Evolutionary conservation across 64 coral and sea anemone species (phyloP).

Genomic region (Pocillopora verrucosa): DNA sequence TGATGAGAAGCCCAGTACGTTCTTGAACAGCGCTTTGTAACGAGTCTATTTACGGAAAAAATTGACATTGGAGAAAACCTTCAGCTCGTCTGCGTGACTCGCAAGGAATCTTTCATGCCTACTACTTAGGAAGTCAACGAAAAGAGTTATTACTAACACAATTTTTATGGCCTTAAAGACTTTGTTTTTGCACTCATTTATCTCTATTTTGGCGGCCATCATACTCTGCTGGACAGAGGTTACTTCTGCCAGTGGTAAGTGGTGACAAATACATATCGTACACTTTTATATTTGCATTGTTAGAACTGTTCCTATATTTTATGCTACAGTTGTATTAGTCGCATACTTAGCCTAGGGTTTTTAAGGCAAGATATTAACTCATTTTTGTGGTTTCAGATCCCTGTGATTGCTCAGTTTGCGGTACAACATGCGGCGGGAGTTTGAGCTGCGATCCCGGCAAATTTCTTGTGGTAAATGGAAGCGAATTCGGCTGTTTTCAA

Average conservation of each 20-base stretch:
- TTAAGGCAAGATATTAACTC: not conserved
- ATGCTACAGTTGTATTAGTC: not conserved
- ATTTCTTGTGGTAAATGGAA: conserved; percentile 58
- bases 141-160: not conserved
- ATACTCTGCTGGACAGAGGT: not conserved
- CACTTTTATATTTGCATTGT: not conserved
- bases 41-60: not conserved
- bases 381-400: conserved; percentile 22
- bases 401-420: conserved; percentile 68
- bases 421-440: conserved; percentile 48
- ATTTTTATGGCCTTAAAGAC: conserved; percentile 7
- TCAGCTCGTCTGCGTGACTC: not conserved
- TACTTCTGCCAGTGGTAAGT: conserved; percentile 20
- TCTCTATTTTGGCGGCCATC: not conserved
- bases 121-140: not conserved
- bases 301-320: not conserved
- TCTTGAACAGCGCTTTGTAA: not conserved
- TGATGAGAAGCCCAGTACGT: not conserved
- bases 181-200: not conserved
- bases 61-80: not conserved
- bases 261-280: not conserved
- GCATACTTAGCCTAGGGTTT: not conserved
- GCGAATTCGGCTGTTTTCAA: conserved; percentile 47
- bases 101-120: conserved; percentile 2
- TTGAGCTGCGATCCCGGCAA: conserved; percentile 50